Evolutionary conservation across 2,888 invertebrate species (phyloP), one percentile per base, ranked within the genome.

Genomic region (Tachina lurida): DNA sequence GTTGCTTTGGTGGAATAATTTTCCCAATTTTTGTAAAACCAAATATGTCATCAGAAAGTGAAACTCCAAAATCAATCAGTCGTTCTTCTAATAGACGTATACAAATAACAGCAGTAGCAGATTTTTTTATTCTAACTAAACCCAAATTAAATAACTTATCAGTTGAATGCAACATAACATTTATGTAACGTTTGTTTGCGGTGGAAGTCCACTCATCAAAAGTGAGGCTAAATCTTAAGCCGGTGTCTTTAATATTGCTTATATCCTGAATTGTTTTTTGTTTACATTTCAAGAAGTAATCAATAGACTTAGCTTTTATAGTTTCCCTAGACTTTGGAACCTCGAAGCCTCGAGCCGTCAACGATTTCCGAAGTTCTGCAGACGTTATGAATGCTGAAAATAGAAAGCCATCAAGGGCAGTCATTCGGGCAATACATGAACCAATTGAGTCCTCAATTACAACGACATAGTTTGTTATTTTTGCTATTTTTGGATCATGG

Each of bases 21-120:
- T 31, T 31, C 0, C 31, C 31, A 4, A 31, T 3, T 4, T 31
- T 31, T 31, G 13, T 31, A 58, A 58, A 58, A 39, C 22, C 31
- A 31, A 31, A 31, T 31, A 31, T 31, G 2, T 31, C 31, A 13
- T 58, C 8, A 4, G 31, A 58, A 9, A 58, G 8, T 58, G 3
- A 12, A 15, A 31, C 39, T 22, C 13, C 17, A 52, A 52, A 52
- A 52, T 52, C 17, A 52, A 1, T 31, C 31, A 31, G 31, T 4
- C 52, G 10, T 13, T 52, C 17, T 17, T 52, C 52, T 52, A 52
- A 5, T 8, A 52, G 43, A 31, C 56, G 19, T 13, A 22, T 22
- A 19, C 19, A 73, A 47, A 73, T 73, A 45, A 58, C 45, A 43
- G 22, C 62, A 41, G 52, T 68, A 45, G 15, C 22, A 60, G 71